A percentile compares a stretch with the other conserved stretches of the same genome.
Evolutionary conservation across 2,113 vertebrate species (phyloP).

Genomic region (Cariama cristata): DNA sequence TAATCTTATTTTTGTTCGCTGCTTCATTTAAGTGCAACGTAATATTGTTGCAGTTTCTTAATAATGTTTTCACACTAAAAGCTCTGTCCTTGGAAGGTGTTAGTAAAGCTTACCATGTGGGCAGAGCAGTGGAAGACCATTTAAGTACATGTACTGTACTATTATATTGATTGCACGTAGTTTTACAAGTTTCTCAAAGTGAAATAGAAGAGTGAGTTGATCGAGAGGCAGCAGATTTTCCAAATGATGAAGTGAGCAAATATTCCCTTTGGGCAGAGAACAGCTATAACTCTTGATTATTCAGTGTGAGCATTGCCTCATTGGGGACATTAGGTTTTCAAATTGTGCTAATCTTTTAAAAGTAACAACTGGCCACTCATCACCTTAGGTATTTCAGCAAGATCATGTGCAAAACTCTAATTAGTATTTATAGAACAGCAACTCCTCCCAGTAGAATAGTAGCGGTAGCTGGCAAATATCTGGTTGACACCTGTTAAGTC

Average conservation of each 20-base stretch:
- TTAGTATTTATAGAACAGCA: slow-evolving; percentile 76
- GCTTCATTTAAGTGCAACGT: not conserved
- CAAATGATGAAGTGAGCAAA: slow-evolving; percentile 74
- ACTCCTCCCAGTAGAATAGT: slow-evolving; percentile 65
- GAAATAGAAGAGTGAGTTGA: slow-evolving; percentile 68
- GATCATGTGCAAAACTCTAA: slow-evolving; percentile 74
- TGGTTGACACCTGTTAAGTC: slow-evolving; percentile 67
- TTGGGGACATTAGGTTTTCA: slow-evolving; percentile 75
- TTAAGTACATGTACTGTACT: not conserved
- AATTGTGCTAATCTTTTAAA: slow-evolving; percentile 76
- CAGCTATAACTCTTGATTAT: slow-evolving; percentile 75
- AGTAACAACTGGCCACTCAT: slow-evolving; percentile 77
- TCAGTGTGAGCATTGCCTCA: slow-evolving; percentile 70
- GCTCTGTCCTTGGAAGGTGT: not conserved
- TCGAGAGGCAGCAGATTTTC: slow-evolving; percentile 70
- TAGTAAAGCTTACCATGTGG: not conserved
- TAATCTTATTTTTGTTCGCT: not conserved
- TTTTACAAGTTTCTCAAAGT: slow-evolving; percentile 72
- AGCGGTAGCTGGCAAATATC: slow-evolving; percentile 63
- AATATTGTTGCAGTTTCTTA: not conserved
- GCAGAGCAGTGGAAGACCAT: not conserved
- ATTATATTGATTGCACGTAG: not conserved
- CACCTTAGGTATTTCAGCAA: slow-evolving; percentile 74
- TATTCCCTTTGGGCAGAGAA: slow-evolving; percentile 67
- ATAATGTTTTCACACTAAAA: not conserved